phyloP scores from a whole-genome alignment of 64 coral and sea anemone genomes.

The Actinia tenebrosa region DNA sequence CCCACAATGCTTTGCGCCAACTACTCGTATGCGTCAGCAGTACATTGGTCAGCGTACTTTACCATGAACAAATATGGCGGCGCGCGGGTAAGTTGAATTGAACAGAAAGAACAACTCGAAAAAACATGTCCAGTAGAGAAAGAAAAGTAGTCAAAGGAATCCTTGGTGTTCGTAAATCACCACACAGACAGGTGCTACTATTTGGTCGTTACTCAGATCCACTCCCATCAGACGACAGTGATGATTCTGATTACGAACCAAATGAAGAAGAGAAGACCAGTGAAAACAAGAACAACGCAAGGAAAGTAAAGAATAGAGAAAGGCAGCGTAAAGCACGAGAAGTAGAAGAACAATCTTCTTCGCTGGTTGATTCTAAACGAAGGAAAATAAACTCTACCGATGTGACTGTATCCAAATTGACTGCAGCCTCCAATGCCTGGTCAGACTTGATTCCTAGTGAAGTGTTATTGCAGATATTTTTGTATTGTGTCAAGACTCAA shows the following conservation, averaged over 20 bases:
- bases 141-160: not conserved
- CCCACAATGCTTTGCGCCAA: too few species aligned
- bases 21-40: not conserved
- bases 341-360: not conserved
- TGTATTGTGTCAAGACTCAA: constrained; percentile 20
- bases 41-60: not conserved
- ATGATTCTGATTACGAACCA: constrained; percentile 5
- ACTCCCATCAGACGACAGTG: constrained; percentile 18
- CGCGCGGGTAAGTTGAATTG: not conserved
- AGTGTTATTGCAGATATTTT: constrained; percentile 14
- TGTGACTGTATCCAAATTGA: not conserved
- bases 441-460: constrained; percentile 15
- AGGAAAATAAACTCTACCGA: not conserved
- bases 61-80: not conserved
- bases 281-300: not conserved
- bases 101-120: not conserved
- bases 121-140: not conserved
- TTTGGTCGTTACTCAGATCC: constrained; percentile 26
- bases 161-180: constrained; percentile 17
- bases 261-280: not conserved
- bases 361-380: not conserved
- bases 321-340: not conserved
- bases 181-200: not conserved
- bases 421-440: not conserved
- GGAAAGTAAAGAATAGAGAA: not conserved